These are phyloP conservation scores for Emydocephalus ijimae DNA, from an alignment of 2,113 vertebrate species.

Conservation along the genomic window DNA sequence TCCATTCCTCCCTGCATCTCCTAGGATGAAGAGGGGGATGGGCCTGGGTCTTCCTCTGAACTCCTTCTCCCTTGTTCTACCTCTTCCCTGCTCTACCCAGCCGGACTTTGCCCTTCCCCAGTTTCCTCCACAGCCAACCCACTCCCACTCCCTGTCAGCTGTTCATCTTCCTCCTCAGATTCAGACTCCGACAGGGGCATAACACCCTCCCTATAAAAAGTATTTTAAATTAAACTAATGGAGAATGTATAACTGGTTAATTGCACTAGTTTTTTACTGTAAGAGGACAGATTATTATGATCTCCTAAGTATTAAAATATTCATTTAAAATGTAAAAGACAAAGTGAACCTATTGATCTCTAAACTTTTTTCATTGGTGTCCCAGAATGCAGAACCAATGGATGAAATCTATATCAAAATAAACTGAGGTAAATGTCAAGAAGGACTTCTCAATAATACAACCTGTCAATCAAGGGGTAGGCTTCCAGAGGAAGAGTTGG, in stretches of 20 bases:
- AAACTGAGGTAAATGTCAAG: not conserved
- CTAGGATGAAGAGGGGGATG: too few relatives aligned
- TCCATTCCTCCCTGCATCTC: too few relatives aligned
- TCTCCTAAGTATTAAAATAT: constrained; percentile 1
- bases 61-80: too few relatives aligned
- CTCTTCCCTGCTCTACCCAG: too few relatives aligned
- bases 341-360: not conserved
- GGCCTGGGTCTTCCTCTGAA: too few relatives aligned
- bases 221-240: not conserved
- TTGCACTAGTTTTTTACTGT: constrained; percentile 25
- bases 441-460: not conserved
- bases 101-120: too few relatives aligned
- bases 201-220: not conserved
- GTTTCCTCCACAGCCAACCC: too few relatives aligned
- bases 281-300: constrained; percentile 29
- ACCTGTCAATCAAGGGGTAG: not conserved
- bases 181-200: too few relatives aligned
- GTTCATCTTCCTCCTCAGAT: too few relatives aligned
- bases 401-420: not conserved
- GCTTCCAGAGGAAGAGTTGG: not conserved
- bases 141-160: too few relatives aligned
- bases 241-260: constrained; percentile 52
- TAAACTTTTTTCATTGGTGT: not conserved
- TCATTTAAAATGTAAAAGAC: constrained; percentile 4
- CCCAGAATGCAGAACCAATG: not conserved